These are phyloP conservation scores for Crotalus adamanteus DNA, from an alignment of 2,797 vertebrate species.

Conservation along the genomic window DNA sequence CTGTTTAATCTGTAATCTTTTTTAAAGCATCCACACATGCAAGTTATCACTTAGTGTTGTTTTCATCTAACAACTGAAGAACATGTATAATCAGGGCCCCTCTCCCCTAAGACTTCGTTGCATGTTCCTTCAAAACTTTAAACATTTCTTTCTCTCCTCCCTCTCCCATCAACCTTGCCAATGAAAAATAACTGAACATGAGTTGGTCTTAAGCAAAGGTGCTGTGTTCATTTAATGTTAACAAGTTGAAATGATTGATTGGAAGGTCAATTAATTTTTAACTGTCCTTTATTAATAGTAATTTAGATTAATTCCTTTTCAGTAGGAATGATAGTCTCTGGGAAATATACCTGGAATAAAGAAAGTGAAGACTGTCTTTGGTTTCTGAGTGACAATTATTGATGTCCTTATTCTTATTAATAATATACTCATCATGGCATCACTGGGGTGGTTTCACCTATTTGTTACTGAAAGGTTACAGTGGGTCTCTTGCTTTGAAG, in stretches of 20 bases:
- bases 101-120: too few species aligned
- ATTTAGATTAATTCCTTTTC: conserved; percentile 68
- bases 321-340: conserved; percentile 29
- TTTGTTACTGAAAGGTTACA: background rate
- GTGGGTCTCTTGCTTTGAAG: background rate
- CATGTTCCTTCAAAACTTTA: background rate
- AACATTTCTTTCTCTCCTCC: background rate
- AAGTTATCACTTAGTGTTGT: background rate
- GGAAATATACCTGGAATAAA: conserved; percentile 56
- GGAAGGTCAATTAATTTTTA: conserved; percentile 71
- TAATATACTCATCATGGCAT: background rate
- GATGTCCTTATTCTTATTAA: background rate
- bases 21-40: background rate
- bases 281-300: conserved; percentile 68
- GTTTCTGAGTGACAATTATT: background rate
- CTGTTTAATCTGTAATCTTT: background rate
- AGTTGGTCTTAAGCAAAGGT: conserved; percentile 38
- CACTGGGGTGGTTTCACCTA: background rate
- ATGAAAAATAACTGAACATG: conserved; percentile 49
- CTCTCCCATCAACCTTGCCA: conserved; percentile 37
- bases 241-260: conserved; percentile 71
- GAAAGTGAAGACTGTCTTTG: conserved; percentile 13
- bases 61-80: background rate
- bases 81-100: too few species aligned
- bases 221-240: conserved; percentile 68